These are phyloP conservation scores for Drusus annulatus DNA, from an alignment of 1,140 invertebrate species.

Conservation along the genomic window DNA sequence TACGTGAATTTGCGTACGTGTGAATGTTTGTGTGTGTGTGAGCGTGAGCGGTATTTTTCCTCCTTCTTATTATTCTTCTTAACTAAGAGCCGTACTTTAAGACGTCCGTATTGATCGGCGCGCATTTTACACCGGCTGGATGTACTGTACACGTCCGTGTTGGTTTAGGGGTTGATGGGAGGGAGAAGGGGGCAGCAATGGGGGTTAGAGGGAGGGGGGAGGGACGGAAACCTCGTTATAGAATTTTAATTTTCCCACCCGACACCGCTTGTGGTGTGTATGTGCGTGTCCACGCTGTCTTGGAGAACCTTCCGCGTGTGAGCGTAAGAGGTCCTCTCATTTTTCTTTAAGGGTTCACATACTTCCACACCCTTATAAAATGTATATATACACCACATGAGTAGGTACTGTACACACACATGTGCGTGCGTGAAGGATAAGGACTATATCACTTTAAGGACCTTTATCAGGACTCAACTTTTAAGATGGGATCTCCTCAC, in stretches of 20 bases:
- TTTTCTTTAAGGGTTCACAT: constrained; percentile 8
- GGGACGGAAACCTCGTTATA: constrained; percentile 57
- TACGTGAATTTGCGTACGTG: constrained; percentile 60
- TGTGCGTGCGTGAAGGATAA: constrained; percentile 10
- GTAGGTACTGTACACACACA: not conserved
- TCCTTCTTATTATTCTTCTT: constrained; percentile 60
- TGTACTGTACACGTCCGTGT: constrained; percentile 51
- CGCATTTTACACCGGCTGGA: constrained; percentile 57
- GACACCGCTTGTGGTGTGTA: constrained; percentile 42
- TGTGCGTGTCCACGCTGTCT: constrained; percentile 36
- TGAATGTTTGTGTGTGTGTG: constrained; percentile 58
- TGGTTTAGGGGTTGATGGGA: constrained; percentile 46
- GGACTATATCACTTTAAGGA: not conserved
- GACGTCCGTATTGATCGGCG: constrained; percentile 60
- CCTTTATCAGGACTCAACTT: constrained; percentile 19
- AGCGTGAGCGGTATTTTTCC: constrained; percentile 56
- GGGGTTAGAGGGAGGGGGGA: constrained; percentile 9
- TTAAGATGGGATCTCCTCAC: not conserved
- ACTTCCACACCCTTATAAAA: not conserved
- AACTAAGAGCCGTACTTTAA: constrained; percentile 61
- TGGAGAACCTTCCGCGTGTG: constrained; percentile 19
- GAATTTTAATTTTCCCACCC: constrained; percentile 56
- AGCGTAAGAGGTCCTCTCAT: constrained; percentile 26
- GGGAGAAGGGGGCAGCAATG: not conserved
- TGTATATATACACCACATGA: not conserved